Base-by-base conservation (phyloP, 1,140 invertebrate species). In the Popillia japonica region DNA sequence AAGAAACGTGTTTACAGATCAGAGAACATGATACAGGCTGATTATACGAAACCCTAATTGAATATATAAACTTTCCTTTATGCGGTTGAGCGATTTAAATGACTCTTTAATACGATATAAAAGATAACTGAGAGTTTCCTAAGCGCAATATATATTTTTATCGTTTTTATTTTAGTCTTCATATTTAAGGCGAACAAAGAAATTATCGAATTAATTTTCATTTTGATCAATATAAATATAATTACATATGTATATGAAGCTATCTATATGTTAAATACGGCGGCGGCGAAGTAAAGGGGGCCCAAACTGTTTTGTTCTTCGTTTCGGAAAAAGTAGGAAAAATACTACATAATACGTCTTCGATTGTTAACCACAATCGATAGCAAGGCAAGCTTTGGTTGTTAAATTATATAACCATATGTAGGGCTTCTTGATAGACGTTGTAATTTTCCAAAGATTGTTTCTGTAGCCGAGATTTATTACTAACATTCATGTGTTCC, bases 1-100 rank as follows among this genome's bases (percentile, higher is more conserved):
- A 68, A 68, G 61, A 68, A 68, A 68, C 61, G 27, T 68, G 61
- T 68, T 68, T 68, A 68, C 61, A 9, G 61, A 68, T 68, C 61
- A 6, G 22, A 64, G 20, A 68, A 68, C 61, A 68, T 22, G 61
- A 68, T 68, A 68, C 20, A 27, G 6, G 61, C 22, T 68, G 61
- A 68, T 68, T 68, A 68, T 68, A 22, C 20, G 22, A 22, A 68
- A 68, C 61, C 61, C 22, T 68, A 68, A 68, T 68, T 68, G 61
- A 68, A 68, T 68, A 68, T 23, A 68, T 27, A 68, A 68, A 68
- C 61, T 10, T 17, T 55, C 22, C 22, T 22, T 27, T 68, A 68
- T 68, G 61, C 22, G 27, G 20, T 68, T 22, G 22, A 68, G 22
- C 61, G 22, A 34, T 68, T 68, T 68, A 27, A 68, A 68, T 8